Evolutionary conservation across 2,888 invertebrate genomes (phyloP), one percentile per base, ranked within the genome.

Genomic region (Poecilobothrus nobilitatus): DNA sequence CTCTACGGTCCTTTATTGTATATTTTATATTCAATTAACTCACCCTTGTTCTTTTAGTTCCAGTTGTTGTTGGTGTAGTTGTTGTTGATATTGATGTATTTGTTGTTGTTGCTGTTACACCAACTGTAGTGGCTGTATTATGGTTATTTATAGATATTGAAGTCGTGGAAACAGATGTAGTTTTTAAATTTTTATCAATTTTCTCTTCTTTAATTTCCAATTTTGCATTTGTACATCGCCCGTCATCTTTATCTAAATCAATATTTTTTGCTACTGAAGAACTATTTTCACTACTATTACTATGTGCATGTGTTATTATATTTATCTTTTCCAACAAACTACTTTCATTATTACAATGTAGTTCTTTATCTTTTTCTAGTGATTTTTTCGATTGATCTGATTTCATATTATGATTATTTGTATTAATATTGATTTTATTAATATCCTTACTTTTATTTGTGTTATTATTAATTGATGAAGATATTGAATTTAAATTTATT

Each of bases 41-140:
- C 53, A 53, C 53, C 53, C 53, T 53, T 53, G 53, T 53, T 53
- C 53, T 53, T 53, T 53, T 53, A 53, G 53, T 53, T 18, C 53
- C 53, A 18, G 53, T 53, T 18, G 53, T 53, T 53, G 15, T 18
- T 53, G n/a, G 2, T 41, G 41, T 41, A 9, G 41, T n/a, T 53
- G 53, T 53, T 53, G 53, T 53, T 18, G 53, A 2, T 53, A 15
- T 53, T 53, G 18, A 3, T 18, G 53, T 53, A 53, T 9, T 15
- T 41, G 53, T 53, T 53, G 53, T 12, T 44, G 44, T 12, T 44
- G 12, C 44, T 44, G 12, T 53, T 18, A 6, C 53, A 6, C 5
- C 2, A 18, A 15, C 15, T 53, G 53, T 53, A 18, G 53, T 53
- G 15, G 53, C 37, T 53, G 18, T 53, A 53, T 53, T 53, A 18